Evolutionary conservation across 1,140 invertebrate species (phyloP), one percentile per base, ranked within the genome.

Genomic region (Hyphantria cunea): DNA sequence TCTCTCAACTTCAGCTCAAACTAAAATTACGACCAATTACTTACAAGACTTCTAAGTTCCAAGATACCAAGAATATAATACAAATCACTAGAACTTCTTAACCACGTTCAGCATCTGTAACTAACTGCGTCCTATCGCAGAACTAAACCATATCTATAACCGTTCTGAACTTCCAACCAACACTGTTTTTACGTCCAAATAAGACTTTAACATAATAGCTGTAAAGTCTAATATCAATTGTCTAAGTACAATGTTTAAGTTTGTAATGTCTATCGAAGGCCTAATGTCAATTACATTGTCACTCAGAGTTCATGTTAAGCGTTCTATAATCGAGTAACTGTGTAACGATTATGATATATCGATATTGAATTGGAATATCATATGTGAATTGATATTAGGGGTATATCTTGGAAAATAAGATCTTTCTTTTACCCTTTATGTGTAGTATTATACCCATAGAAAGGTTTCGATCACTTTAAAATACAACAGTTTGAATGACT

Each of bases 251-350:
- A 51, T 42, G 32, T 14, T n/a, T 32, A 50, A 55, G 17, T 61
- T 44, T 60, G 51, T 42, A 14, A 48, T 48, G n/a, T 15, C 49
- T 25, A 39, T 47, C 39, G 52, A 65, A 58, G 41, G 41, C 53
- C 56, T 70, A 74, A 74, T 74, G 67, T 64, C 71, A 70, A 74
- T 74, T 70, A 74, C 61, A 70, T 74, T 74, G 71, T 74, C 62
- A 70, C 63, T 50, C 49, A 61, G 52, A 48, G 44, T 61, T 41
- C 50, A 51, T 54, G 64, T 62, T 66, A 70, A 70, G 37, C 68
- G 60, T 62, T 51, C 58, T 59, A 66, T 64, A 66, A 70, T 69
- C 65, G 65, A 68, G 52, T 68, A 33, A 34, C 11, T 47, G 51
- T 41, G 37, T 51, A 60, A 12, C 49, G 51, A 54, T 60, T 60